Evolutionary conservation across 2,113 vertebrate species (phyloP).

Genomic region (Poecile atricapillus): DNA sequence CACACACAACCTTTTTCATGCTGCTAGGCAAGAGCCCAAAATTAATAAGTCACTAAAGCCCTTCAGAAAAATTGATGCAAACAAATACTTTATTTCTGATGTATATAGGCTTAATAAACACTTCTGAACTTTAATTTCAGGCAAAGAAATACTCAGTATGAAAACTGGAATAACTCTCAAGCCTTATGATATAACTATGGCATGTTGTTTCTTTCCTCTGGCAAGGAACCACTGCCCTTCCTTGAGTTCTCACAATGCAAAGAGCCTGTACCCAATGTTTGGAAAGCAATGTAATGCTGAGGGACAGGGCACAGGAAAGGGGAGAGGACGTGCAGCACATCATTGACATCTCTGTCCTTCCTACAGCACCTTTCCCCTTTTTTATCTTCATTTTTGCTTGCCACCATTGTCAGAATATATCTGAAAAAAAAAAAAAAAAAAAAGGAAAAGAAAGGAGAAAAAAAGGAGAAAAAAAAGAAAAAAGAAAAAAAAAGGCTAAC

Average conservation of each 20-base stretch:
- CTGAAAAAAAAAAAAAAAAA: neutral
- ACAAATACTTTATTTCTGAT: neutral
- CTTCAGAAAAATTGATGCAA: neutral
- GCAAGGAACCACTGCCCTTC: neutral
- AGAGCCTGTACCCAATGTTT: neutral
- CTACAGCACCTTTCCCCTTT: neutral
- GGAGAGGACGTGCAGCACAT: neutral
- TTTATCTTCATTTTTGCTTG: neutral
- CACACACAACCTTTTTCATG: neutral
- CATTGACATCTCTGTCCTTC: neutral
- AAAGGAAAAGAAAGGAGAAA: accelerated
- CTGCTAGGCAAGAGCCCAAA: neutral
- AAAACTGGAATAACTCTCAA: neutral
- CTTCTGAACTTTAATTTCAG: neutral
- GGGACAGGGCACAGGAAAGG: neutral
- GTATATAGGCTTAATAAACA: neutral
- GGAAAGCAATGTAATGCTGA: neutral
- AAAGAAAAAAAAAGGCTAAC: accelerated
- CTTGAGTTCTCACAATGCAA: neutral
- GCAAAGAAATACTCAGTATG: neutral
- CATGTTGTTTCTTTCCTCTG: neutral
- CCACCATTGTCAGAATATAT: neutral
- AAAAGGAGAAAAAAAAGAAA: accelerated
- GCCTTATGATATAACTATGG: neutral
- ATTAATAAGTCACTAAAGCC: neutral